Base-by-base conservation (phyloP, 2,797 vertebrate species). In the Poeciliopsis infans region DNA sequence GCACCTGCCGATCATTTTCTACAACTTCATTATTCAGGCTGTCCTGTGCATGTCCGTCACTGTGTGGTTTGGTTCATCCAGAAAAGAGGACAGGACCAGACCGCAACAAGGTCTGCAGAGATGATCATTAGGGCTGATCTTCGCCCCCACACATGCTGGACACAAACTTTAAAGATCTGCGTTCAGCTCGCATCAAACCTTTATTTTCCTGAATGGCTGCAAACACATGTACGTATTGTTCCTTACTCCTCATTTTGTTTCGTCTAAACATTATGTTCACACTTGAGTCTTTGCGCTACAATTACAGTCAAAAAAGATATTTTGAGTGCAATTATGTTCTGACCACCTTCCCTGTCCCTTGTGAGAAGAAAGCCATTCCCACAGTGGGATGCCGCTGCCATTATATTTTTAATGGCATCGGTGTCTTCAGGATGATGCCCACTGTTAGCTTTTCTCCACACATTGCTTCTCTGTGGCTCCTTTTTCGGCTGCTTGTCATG, bases 61-160 rank as follows among this genome's bases (percentile, higher is more conserved):
- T 28, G 11, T 28, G 55, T 28, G n/a, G 55, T 12, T 57, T 57
- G 55, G 25, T 28, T 28, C n/a, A 28, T 28, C n/a, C 55, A 15
- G 25, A 28, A 28, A 57, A 57, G n/a, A n/a, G 55, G 25, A 57
- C 55, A n/a, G n/a, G 55, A n/a, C n/a, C 25, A 57, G 12, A 57
- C n/a, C 2, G 4, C 11, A 28, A 57, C n/a, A 28, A 28, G 55
- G 55, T 28, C 11, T 28, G 25, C 11, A 57, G 55, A 57, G 25
- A 57, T 12, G n/a, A n/a, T 28, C 55, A 28, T 57, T n/a, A n/a
- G 25, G n/a, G n/a, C 4, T 57, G 55, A 28, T 5, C n/a, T 57
- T 57, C n/a, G 20, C 55, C n/a, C n/a, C 55, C n/a, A 57, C 55
- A 57, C 55, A n/a, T 57, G 55, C 55, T 57, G 55, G 55, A 57